Percentiles rank a stretch among this genome's conserved stretches.
These are phyloP conservation scores for Eupithecia insigniata DNA, from an alignment of 2,888 invertebrate species.

Conservation along the genomic window DNA sequence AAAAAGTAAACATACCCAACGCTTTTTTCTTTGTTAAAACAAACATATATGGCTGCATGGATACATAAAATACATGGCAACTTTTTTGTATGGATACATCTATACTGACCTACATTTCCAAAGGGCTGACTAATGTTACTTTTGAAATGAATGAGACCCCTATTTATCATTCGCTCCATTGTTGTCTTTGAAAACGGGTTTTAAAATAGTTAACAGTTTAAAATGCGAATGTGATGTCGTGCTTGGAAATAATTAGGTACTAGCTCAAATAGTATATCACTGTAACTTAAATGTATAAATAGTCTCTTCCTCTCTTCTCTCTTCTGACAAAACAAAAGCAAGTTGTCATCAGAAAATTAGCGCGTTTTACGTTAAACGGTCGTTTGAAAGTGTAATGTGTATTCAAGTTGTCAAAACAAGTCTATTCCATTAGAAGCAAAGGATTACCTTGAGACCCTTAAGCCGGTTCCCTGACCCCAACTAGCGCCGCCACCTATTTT, in stretches of 20 bases:
- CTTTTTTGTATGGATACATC: not conserved
- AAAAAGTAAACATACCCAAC: not conserved
- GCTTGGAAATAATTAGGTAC: not conserved
- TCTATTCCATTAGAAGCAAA: slow-evolving; percentile 4
- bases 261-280: not conserved
- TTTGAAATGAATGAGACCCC: not conserved
- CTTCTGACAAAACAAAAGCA: not conserved
- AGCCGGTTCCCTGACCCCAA: too few species aligned
- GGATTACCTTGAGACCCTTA: not conserved
- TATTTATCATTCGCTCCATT: not conserved
- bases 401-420: not conserved
- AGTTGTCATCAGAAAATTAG: not conserved
- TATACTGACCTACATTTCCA: not conserved
- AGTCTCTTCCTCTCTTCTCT: not conserved
- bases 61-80: too few species aligned
- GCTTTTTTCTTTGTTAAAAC: too few species aligned
- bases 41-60: too few species aligned
- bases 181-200: too few species aligned
- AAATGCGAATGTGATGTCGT: too few species aligned
- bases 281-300: not conserved
- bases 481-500: too few species aligned
- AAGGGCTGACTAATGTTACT: not conserved
- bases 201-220: too few species aligned
- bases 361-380: not conserved
- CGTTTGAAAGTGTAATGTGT: not conserved